Percentiles rank a stretch among this genome's conserved stretches.
Evolutionary conservation across 1,140 invertebrate species (phyloP).

Genomic region (Philaenus spumarius): DNA sequence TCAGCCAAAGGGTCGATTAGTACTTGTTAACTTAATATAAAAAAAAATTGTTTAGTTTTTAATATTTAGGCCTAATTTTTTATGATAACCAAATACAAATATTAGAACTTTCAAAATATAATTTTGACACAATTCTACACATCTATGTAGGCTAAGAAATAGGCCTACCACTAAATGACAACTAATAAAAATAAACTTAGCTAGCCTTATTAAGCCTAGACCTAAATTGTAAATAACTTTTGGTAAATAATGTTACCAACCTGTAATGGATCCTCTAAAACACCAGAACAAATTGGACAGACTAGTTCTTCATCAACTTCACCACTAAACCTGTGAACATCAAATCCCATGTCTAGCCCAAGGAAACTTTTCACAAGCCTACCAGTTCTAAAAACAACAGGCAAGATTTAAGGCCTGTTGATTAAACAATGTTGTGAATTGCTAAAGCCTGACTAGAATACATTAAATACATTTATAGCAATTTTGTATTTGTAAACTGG

Average conservation of each 20-base stretch:
- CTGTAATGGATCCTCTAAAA: conserved; percentile 85
- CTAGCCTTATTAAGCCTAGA: background rate
- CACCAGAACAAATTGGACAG: conserved; percentile 86
- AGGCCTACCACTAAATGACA: background rate
- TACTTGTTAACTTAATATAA: no score
- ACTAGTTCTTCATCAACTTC: conserved; percentile 88
- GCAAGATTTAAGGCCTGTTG: no score
- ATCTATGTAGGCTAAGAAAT: background rate
- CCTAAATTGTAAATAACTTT: background rate
- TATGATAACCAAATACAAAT: background rate
- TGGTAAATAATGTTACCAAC: conserved; percentile 42
- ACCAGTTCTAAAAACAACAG: no score
- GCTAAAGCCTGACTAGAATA: no score
- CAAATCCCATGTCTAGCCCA: conserved; percentile 68
- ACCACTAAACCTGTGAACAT: conserved; percentile 79
- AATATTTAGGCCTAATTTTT: background rate
- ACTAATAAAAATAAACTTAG: background rate
- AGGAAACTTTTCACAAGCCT: no score
- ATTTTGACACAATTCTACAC: background rate
- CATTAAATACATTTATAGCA: no score
- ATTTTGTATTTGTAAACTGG: no score
- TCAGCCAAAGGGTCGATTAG: no score
- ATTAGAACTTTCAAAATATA: background rate
- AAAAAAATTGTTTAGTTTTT: no score
- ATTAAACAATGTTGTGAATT: no score